Base-by-base conservation (phyloP, 2,888 invertebrate genomes). In the Chrysomela aeneicollis region DNA sequence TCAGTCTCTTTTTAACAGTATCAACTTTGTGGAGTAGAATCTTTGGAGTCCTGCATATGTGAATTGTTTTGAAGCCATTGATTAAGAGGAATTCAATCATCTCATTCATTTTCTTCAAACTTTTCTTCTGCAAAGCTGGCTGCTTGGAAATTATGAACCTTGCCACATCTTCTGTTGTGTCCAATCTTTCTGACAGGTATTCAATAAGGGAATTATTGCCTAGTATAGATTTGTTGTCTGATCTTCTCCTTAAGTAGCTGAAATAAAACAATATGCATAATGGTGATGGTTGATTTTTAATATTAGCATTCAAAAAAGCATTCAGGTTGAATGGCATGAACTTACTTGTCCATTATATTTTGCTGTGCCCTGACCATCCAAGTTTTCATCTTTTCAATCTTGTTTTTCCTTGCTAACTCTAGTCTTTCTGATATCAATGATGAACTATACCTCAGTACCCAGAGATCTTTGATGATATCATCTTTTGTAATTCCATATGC, bases 291-390 rank as follows among this genome's bases (percentile, higher is more conserved):
- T 51, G n/a, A 22, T 22, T 10, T 12, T 19, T 2, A 10, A 51
- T 3, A 9, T 35, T 9, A 35, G 51, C n/a, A 51, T 51, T 6
- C 15, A 19, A 17, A 51, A 64, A 30, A 19, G 17, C n/a, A n/a
- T n/a, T n/a, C n/a, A n/a, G n/a, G n/a, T n/a, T n/a, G 9, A 19
- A 52, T 15, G 12, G 10, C 26, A 46, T 46, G 17, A 26, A 71
- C 74, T 69, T 79, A 84, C 85, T 73, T 82, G 65, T 80, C 70
- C 64, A 84, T 79, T 54, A 78, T 75, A 59, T 76, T 71, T 21
- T 71, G 66, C 51, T 78, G 73, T 37, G 82, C 81, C 47, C 85
- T 76, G 26, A 85, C 77, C 83, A 85, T 84, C 85, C 85, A 85
- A 1, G 85, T 82, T 73, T 84, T 85, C n/a, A 84, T 68, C 17